Conservation (phyloP, 2,888 invertebrate species). For the Lamproptera curius region DNA sequence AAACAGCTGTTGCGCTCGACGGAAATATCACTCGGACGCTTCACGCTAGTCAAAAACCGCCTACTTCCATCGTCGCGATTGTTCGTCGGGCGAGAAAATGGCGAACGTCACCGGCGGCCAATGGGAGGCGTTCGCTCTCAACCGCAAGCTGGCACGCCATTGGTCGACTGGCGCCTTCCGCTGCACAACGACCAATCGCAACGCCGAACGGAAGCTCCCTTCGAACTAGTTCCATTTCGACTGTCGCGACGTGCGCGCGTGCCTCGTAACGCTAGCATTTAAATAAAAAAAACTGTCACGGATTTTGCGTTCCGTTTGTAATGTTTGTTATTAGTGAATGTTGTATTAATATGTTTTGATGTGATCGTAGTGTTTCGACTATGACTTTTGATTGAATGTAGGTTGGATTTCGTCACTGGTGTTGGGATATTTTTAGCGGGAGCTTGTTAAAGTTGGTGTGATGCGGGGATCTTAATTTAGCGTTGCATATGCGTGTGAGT, state of each 20-base stretch:
- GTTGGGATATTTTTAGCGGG: conserved; percentile 68
- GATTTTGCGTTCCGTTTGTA: conserved; percentile 30
- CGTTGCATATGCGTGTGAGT: conserved; percentile 70
- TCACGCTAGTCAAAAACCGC: conserved; percentile 42
- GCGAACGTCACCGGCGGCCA: conserved; percentile 60
- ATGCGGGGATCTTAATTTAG: conserved; percentile 72
- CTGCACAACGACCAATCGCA: conserved; percentile 53
- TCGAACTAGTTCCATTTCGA: conserved; percentile 74
- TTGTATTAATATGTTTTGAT: conserved; percentile 8
- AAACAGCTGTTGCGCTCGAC: conserved; percentile 57
- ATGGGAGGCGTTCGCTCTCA: conserved; percentile 63
- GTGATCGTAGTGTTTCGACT: conserved; percentile 22
- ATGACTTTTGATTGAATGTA: conserved; percentile 32
- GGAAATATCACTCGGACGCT: conserved; percentile 46
- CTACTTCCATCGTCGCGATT: conserved; percentile 66
- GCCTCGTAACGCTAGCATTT: conserved; percentile 2
- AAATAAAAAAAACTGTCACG: not conserved
- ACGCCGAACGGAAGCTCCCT: conserved; percentile 50
- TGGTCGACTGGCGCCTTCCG: conserved; percentile 47
- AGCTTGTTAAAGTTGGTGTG: conserved; percentile 70
- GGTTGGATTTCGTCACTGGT: conserved; percentile 66
- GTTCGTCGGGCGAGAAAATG: conserved; percentile 71
- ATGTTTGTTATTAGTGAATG: conserved; percentile 10
- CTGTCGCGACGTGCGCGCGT: conserved; percentile 49
- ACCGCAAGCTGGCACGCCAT: conserved; percentile 36